Evolutionary conservation across 2,797 vertebrate genomes (phyloP), one percentile per base, ranked within the genome.

Genomic region (Lepus townsendii): DNA sequence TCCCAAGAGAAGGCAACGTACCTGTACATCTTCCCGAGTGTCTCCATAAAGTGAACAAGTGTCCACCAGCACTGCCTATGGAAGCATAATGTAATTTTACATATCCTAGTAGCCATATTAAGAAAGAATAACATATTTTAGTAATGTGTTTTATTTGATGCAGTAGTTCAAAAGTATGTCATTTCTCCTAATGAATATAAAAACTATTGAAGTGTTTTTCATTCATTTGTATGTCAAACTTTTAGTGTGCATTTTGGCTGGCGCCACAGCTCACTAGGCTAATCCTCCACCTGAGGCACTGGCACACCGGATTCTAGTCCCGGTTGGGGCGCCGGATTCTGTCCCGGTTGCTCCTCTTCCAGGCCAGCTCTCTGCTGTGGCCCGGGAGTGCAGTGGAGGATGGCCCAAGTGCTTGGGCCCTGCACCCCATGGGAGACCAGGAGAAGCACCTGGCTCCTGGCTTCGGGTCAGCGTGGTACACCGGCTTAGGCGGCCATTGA

Each of bases 111-210:
- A 77, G 24, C 30, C 30, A 75, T 30, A 38, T 84, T 69, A 87
- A 91, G 69, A 91, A 83, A 54, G 9, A 38, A 16, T 73, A 6
- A 47, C 77, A 62, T 54, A 27, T 79, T 83, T 89, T 65, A 79
- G 60, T 87, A 60, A 63, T 63, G 0, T 88, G 57, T 32, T 87
- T 90, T 60, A 69, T 93, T 93, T 96, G 62, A 92, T 19, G 35
- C 60, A 88, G 0, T 68, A 75, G 8, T 91, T 92, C 62, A 63
- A 83, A 47, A 69, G 60, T 38, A 60, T 86, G 63, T 75, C 65
- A 77, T 3, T 57, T 57, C 32, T 88, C 93, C 32, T 54, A 89
- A 86, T 52, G 27, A 77, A 9, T 72, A 87, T 27, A n/a, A 87
- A 87, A 89, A 89, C 30, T 69, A 63, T 35, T 68, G n/a, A 13